Evolutionary conservation across 2,888 invertebrate genomes (phyloP).

Genomic region (Augiades crinisus): DNA sequence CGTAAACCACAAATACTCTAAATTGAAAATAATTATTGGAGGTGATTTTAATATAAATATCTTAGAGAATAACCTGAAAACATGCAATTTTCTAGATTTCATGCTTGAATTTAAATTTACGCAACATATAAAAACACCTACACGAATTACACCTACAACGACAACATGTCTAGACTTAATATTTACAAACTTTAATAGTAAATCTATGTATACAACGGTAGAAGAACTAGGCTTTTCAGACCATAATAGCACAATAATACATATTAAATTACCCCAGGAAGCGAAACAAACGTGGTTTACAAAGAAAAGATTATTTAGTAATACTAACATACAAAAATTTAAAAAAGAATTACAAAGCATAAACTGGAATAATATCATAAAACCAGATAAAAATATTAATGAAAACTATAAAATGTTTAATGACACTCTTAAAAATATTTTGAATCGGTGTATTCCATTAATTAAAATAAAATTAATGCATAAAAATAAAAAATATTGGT

Average conservation of each 20-base stretch:
- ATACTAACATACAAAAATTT: conserved; percentile 24
- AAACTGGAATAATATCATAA: conserved; percentile 18
- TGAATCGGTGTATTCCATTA: conserved; percentile 21
- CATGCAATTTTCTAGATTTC: conserved; percentile 4
- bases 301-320: neutral
- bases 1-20: conserved; percentile 22
- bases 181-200: conserved; percentile 28
- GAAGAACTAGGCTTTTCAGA: no score
- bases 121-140: conserved; percentile 17
- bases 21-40: conserved; percentile 31
- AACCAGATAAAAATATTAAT: conserved; percentile 20
- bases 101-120: conserved; percentile 26
- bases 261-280: no score
- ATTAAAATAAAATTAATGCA: conserved; percentile 2
- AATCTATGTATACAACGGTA: neutral
- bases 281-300: no score
- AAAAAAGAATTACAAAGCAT: conserved; percentile 9
- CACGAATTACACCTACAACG: no score
- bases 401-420: conserved; percentile 23
- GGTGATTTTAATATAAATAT: conserved; percentile 26
- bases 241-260: no score
- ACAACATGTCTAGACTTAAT: conserved; percentile 31
- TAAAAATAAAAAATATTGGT: neutral
- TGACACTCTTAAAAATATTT: neutral
- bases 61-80: neutral